Conservation (phyloP, 1,140 invertebrate genomes). For the Aphelenchoides fujianensis region DNA sequence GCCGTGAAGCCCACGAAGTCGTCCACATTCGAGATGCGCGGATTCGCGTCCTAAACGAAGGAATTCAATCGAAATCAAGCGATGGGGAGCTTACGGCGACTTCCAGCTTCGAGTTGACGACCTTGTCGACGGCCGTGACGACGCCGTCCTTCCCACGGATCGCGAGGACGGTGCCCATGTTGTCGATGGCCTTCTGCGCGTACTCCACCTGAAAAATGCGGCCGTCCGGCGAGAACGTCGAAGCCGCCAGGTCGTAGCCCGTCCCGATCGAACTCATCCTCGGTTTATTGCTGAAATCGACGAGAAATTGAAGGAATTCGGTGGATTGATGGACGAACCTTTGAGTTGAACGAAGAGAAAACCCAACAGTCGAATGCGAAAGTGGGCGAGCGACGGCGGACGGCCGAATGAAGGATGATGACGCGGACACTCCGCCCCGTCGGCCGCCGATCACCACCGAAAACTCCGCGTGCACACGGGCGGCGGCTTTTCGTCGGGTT, state of each 20-base stretch:
- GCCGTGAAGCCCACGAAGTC: constrained; percentile 79
- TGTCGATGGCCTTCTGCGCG: constrained; percentile 97
- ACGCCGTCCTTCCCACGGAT: constrained; percentile 91
- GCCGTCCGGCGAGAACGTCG: constrained; percentile 98
- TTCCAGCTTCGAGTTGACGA: constrained; percentile 93
- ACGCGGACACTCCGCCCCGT: not conserved
- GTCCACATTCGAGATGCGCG: constrained; percentile 88
- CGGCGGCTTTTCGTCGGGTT: too few relatives aligned
- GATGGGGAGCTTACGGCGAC: constrained; percentile 68
- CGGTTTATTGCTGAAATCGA: too few relatives aligned
- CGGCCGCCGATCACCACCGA: not conserved
- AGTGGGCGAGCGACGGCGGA: not conserved
- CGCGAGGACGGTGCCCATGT: constrained; percentile 92
- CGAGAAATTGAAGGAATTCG: too few relatives aligned
- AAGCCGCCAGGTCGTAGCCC: constrained; percentile 88
- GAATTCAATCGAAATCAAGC: constrained; percentile 10
- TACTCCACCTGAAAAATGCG: constrained; percentile 77
- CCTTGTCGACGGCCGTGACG: constrained; percentile 94
- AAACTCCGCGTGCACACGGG: not conserved
- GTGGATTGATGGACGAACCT: too few relatives aligned
- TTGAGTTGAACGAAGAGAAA: not conserved
- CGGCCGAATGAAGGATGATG: not conserved
- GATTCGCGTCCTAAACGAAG: constrained; percentile 71
- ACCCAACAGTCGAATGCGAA: not conserved
- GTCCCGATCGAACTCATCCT: constrained; percentile 91